Evolutionary conservation across 1,140 invertebrate genomes (phyloP).

Genomic region (Leptinotarsa defecta): DNA sequence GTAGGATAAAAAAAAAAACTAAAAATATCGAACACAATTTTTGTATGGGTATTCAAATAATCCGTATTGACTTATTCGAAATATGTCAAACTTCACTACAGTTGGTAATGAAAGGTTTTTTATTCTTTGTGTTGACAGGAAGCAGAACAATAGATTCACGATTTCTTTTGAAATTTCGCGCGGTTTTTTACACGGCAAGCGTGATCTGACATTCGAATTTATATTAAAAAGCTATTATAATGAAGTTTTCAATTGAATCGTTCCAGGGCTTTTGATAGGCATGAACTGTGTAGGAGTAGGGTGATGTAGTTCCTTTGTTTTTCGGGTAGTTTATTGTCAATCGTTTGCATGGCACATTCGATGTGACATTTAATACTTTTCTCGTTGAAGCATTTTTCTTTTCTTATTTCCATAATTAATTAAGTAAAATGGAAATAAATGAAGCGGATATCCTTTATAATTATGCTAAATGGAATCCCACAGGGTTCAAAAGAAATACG

Average conservation of each 20-base stretch:
- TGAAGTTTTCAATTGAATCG: constrained; percentile 22
- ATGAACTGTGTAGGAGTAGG: constrained; percentile 12
- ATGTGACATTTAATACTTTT: constrained; percentile 29
- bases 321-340: constrained; percentile 23
- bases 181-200: constrained; percentile 27
- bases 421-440: constrained; percentile 26
- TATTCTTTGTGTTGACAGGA: not conserved
- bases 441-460: constrained; percentile 22
- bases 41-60: no score
- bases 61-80: not conserved
- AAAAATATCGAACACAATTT: no score
- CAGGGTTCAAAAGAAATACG: constrained; percentile 12
- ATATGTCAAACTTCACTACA: not conserved
- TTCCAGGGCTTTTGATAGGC: not conserved
- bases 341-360: constrained; percentile 18
- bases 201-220: constrained; percentile 20
- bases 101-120: not conserved
- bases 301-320: constrained; percentile 23
- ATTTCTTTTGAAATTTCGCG: constrained; percentile 26
- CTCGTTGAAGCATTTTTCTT: not conserved
- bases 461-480: constrained; percentile 18
- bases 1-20: no score
- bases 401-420: constrained; percentile 12
- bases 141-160: constrained; percentile 18
- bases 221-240: constrained; percentile 29